Evolutionary conservation across 2,888 invertebrate genomes (phyloP).

Genomic region (Acronicta psi): DNA sequence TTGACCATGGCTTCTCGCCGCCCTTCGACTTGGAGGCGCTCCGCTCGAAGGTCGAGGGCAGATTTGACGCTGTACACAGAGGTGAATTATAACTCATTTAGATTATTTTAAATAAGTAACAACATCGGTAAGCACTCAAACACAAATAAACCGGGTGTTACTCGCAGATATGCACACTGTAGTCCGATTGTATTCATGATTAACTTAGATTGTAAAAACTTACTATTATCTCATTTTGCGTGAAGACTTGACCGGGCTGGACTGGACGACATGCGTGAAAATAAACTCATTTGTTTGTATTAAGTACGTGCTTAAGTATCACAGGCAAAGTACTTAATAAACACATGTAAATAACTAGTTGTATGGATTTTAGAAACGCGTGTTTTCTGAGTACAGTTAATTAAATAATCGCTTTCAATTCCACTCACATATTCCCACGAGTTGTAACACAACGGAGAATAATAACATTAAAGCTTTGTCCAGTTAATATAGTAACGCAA

Average conservation of each 20-base stretch:
- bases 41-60: slow-evolving; percentile 95
- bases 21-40: slow-evolving; percentile 96
- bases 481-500: slow-evolving; percentile 43
- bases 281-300: too few relatives aligned
- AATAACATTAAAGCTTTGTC: slow-evolving; percentile 52
- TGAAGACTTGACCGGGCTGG: too few relatives aligned
- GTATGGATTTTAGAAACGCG: background rate
- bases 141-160: slow-evolving; percentile 15
- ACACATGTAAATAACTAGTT: background rate
- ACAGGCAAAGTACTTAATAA: background rate
- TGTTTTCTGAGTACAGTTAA: slow-evolving; percentile 17
- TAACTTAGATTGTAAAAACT: too few relatives aligned
- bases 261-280: too few relatives aligned
- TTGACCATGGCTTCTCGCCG: slow-evolving; percentile 96
- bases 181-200: too few relatives aligned
- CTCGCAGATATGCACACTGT: slow-evolving; percentile 6
- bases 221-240: too few relatives aligned
- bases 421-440: slow-evolving; percentile 52
- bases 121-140: slow-evolving; percentile 8
- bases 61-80: slow-evolving; percentile 93
- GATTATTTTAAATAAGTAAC: slow-evolving; percentile 14
- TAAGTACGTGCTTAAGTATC: too few relatives aligned
- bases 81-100: slow-evolving; percentile 71
- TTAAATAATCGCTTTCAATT: slow-evolving; percentile 32
- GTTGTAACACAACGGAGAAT: slow-evolving; percentile 50